Base-by-base conservation (phyloP, 2,797 vertebrate species). In the Chaenodraco wilsoni region DNA sequence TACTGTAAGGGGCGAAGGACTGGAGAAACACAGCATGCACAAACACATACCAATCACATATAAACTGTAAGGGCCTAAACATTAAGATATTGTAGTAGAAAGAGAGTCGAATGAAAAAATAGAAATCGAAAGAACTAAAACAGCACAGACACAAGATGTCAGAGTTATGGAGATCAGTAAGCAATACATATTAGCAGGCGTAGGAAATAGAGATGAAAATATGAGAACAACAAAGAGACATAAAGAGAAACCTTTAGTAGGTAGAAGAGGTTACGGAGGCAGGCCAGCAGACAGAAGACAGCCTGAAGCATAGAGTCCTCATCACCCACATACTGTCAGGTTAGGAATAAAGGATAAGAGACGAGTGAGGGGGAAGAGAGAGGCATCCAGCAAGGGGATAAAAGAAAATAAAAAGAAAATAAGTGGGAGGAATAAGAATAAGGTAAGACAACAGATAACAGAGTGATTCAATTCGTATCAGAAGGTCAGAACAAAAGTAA, bases 211-310 rank as follows among this genome's bases (percentile, higher is more conserved):
- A 4, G 55, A 13, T 37, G 45, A 76, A 73, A 69, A 74, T 27
- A 64, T 78, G 65, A 88, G 88, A 92, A 74, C 92, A 93, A 95
- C 31, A 74, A 83, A 70, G 74, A 82, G 67, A 72, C 77, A 69
- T 76, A 72, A 84, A 67, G 65, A 43, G 57, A 86, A 90, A 99
- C 97, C 96, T 98, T 98, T 93, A 98, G 96, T 95, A 98, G 96
- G 95, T 96, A 95, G 97, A 98, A 99, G 96, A 99, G 96, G 94
- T 96, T 96, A 96, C 95, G 96, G 93, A 98, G 96, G 96, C 96
- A 98, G 96, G 95, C 95, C 95, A 98, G 96, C 93, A 99, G 96
- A 96, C 95, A 97, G 92, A 98, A 94, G 95, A 96, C 96, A 93
- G 95, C 97, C 94, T 97, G 96, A 93, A 98, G 95, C 95, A 97